Evolutionary conservation across 2,888 invertebrate genomes (phyloP).

Genomic region (Drosophila percnosoma): DNA sequence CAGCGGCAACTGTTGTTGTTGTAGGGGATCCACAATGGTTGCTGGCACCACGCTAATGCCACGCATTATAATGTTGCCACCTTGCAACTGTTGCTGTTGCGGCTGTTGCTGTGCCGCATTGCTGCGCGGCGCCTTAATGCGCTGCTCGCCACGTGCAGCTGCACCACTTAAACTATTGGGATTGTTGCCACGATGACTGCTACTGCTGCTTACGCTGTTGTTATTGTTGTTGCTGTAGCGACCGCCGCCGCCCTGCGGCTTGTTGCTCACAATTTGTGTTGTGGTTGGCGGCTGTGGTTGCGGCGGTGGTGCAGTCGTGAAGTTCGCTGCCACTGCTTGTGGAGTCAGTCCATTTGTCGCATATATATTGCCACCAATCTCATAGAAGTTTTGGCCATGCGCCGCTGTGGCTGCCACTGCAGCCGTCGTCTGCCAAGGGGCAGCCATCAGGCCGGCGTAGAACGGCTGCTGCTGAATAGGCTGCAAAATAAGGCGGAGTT

Average conservation of each 20-base stretch:
- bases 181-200: conserved; percentile 80
- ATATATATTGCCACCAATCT: conserved; percentile 89
- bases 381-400: conserved; percentile 87
- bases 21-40: conserved; percentile 72
- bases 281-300: conserved; percentile 73
- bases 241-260: conserved; percentile 75
- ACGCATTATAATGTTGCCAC: conserved; percentile 71
- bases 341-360: conserved; percentile 90
- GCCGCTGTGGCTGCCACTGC: conserved; percentile 85
- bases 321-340: conserved; percentile 86
- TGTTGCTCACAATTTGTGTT: conserved; percentile 71
- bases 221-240: conserved; percentile 72
- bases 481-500: conserved; percentile 79
- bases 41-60: conserved; percentile 77
- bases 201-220: conserved; percentile 15
- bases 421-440: conserved; percentile 85
- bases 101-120: conserved; percentile 67
- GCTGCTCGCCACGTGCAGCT: conserved; percentile 75
- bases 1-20: conserved; percentile 58
- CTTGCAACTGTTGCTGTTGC: conserved; percentile 54
- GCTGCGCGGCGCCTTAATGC: conserved; percentile 81
- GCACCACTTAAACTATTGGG: conserved; percentile 70
- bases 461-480: conserved; percentile 88
- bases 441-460: conserved; percentile 87
- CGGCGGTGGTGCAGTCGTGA: conserved; percentile 78